Evolutionary conservation across 2,113 vertebrate species (phyloP).

Genomic region (Platycercus adscitus): DNA sequence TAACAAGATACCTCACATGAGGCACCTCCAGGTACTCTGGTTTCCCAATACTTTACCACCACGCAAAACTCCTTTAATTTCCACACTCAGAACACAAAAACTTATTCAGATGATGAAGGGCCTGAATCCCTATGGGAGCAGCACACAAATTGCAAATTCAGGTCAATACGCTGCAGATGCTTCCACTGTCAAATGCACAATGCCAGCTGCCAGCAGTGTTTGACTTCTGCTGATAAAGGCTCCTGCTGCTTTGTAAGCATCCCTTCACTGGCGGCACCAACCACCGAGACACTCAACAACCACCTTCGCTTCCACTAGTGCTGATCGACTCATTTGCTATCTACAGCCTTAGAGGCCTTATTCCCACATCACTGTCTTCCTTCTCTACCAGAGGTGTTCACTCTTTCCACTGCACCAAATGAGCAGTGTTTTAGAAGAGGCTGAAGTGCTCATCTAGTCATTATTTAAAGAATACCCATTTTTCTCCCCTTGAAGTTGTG

Average conservation of each 20-base stretch:
- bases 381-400: background rate
- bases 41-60: background rate
- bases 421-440: background rate
- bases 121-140: background rate
- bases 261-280: background rate
- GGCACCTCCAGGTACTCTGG: background rate
- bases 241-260: background rate
- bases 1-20: background rate
- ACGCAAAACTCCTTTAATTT: background rate
- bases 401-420: background rate
- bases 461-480: accelerated
- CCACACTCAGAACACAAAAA: background rate
- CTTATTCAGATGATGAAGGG: background rate
- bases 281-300: background rate
- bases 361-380: accelerated
- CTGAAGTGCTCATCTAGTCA: background rate
- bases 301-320: background rate
- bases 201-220: accelerated
- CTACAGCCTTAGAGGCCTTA: background rate
- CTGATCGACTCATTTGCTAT: background rate
- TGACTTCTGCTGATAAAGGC: background rate
- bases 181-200: background rate
- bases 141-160: background rate
- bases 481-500: background rate
- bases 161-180: background rate